phyloP scores from a whole-genome alignment of 2,888 invertebrate species.

The Abrostola triplasia region DNA sequence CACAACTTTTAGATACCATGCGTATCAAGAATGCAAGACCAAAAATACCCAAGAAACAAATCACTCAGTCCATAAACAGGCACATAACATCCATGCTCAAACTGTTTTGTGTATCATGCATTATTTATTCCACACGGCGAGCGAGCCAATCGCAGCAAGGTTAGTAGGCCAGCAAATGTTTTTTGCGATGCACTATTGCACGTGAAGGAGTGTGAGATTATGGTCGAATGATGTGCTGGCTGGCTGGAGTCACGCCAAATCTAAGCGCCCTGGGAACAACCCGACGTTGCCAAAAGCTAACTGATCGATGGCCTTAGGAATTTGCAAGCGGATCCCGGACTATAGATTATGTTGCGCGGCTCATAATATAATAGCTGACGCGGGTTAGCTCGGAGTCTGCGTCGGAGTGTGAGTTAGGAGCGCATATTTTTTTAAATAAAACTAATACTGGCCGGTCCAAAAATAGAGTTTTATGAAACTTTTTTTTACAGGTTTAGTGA shows the following conservation, averaged over 20 bases:
- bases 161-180: slow-evolving; percentile 59
- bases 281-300: slow-evolving; percentile 68
- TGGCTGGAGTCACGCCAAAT: slow-evolving; percentile 68
- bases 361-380: slow-evolving; percentile 29
- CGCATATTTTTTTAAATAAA: not conserved
- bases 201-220: slow-evolving; percentile 66
- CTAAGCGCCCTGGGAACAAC: slow-evolving; percentile 65
- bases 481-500: no score
- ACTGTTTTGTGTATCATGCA: slow-evolving; percentile 35
- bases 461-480: no score
- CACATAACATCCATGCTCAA: slow-evolving; percentile 14
- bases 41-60: slow-evolving; percentile 35
- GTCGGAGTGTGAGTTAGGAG: not conserved
- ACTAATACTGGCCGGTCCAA: not conserved
- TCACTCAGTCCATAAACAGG: slow-evolving; percentile 32
- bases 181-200: slow-evolving; percentile 64
- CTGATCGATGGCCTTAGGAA: slow-evolving; percentile 72
- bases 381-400: not conserved
- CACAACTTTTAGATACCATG: not conserved
- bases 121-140: slow-evolving; percentile 32
- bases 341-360: slow-evolving; percentile 43
- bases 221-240: slow-evolving; percentile 67
- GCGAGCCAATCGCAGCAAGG: slow-evolving; percentile 48
- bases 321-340: slow-evolving; percentile 62
- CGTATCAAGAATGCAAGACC: slow-evolving; percentile 1